Evolutionary conservation across 2,888 invertebrate species (phyloP), one percentile per base, ranked within the genome.

Genomic region (Acrobasis repandana): DNA sequence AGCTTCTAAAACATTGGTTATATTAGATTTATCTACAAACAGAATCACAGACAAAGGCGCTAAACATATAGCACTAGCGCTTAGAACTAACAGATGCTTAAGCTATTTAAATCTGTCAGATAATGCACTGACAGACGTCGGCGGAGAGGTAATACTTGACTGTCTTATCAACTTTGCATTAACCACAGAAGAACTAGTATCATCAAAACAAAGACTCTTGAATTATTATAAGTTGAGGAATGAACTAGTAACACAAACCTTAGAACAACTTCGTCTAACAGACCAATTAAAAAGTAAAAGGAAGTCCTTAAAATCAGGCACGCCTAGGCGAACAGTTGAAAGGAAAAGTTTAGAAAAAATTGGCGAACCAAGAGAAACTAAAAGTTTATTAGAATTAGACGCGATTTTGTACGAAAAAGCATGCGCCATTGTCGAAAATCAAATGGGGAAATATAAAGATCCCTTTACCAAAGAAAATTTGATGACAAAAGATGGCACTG

Each of bases 11-110:
- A 71, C 71, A 2, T 63, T 90, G 49, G 60, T 63, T 0, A 62
- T 75, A n/a, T 65, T 89, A 0, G 88, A 85, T 65, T 62, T 90
- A 36, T 69, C 86, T 1, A 73, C 82, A 0, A 89, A 90, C 59
- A 73, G 56, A 56, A 84, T 90, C 10, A 82, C 86, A 0, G 81
- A 88, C 66, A 11, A 63, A 0, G 88, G 88, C 0, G 79, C 71
- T 0, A 72, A 68, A 33, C 65, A 65, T 62, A 60, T 89, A 56
- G 80, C 76, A 2, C 64, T 79, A 2, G 74, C 73, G 0, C 58
- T 89, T 2, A 71, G 83, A 58, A 63, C 77, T 0, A 90, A 89
- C 58, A 74, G 83, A 61, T 69, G 74, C 4, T 62, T 90, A 1
- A 59, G 63, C 11, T 88, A 86, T 61, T 57, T 89, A 15, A 88